Evolutionary conservation across 2,888 invertebrate genomes (phyloP).

Genomic region (Watsonalla binaria): DNA sequence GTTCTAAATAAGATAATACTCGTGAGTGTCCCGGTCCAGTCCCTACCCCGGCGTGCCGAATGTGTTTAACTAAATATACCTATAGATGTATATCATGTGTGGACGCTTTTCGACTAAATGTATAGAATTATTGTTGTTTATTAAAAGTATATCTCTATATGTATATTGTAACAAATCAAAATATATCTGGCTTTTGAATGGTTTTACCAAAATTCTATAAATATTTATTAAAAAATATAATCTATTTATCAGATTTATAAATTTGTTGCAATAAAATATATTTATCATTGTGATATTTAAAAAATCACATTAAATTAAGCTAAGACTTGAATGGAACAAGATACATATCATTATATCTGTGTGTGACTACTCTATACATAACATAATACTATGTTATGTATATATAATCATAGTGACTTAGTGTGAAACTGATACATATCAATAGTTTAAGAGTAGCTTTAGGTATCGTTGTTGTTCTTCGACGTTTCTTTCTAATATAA

Average conservation of each 20-base stretch:
- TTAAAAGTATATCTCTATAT: not conserved
- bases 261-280: constrained; percentile 15
- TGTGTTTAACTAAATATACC: constrained; percentile 17
- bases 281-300: not conserved
- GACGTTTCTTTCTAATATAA: constrained; percentile 46
- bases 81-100: constrained; percentile 4
- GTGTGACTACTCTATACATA: constrained; percentile 26
- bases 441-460: constrained; percentile 54
- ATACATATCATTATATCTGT: constrained; percentile 49
- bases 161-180: constrained; percentile 20
- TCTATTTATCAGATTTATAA: constrained; percentile 10
- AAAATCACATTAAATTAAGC: constrained; percentile 13
- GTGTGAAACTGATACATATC: constrained; percentile 41
- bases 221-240: not conserved
- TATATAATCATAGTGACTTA: constrained; percentile 26
- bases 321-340: constrained; percentile 34
- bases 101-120: not conserved
- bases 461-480: constrained; percentile 72
- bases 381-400: constrained; percentile 20
- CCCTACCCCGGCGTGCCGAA: constrained; percentile 22
- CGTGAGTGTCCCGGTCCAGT: constrained; percentile 10
- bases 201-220: constrained; percentile 22
- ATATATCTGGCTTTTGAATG: constrained; percentile 42
- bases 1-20: constrained; percentile 20
- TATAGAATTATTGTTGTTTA: not conserved